phyloP scores from a whole-genome alignment of 37 sponge, comb jelly and placozoan genomes.

The Mnemiopsis leidyi region DNA sequence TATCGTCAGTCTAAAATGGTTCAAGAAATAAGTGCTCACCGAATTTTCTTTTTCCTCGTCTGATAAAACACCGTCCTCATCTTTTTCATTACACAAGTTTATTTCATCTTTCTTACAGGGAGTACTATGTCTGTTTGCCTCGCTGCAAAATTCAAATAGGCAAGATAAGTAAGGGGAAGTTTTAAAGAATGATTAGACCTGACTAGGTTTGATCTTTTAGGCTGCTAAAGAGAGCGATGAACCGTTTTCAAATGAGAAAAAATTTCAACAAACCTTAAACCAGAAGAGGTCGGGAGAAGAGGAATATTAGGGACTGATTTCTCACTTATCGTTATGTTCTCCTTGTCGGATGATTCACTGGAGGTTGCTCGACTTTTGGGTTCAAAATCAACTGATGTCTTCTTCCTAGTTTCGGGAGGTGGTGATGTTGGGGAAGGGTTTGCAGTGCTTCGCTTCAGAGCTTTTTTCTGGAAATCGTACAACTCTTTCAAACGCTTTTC shows the following conservation, averaged over 20 bases:
- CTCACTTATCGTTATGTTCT: conserved; percentile 34
- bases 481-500: conserved; percentile 48
- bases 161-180: too few species aligned
- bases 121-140: not conserved
- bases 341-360: conserved; percentile 52
- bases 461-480: conserved; percentile 39
- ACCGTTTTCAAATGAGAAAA: too few species aligned
- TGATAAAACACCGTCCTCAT: not conserved
- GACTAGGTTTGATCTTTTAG: too few species aligned
- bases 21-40: too few species aligned
- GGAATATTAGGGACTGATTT: not conserved
- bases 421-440: conserved; percentile 2
- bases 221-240: too few species aligned
- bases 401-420: not conserved
- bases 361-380: not conserved
- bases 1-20: too few species aligned
- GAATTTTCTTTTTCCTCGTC: not conserved
- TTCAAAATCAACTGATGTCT: not conserved
- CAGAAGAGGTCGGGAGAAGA: not conserved
- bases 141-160: not conserved
- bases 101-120: not conserved
- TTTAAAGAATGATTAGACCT: too few species aligned
- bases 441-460: conserved; percentile 1
- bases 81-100: not conserved
- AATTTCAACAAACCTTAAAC: not conserved